Conservation (phyloP, 2,113 vertebrate species). For the Phaethon lepturus region DNA sequence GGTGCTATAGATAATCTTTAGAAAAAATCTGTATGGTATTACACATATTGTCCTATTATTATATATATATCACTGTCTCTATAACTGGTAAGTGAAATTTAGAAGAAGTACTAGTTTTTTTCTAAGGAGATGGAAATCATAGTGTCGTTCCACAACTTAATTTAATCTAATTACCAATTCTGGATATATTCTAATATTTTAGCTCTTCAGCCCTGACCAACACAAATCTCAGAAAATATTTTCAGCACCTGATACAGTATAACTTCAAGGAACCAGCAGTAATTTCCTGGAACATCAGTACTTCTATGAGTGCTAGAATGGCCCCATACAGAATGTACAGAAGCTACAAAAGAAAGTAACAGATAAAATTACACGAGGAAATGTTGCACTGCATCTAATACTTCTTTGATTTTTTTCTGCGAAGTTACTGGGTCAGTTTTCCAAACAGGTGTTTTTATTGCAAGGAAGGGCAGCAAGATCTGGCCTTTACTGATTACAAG, state of each 20-base stretch:
- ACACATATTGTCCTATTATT: neutral
- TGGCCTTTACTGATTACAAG: neutral
- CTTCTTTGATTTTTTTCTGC: neutral
- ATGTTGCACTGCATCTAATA: neutral
- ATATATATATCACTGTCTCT: neutral
- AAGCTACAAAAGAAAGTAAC: neutral
- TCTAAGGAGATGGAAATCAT: neutral
- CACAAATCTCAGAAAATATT: neutral
- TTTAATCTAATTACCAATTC: neutral
- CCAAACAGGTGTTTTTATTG: neutral
- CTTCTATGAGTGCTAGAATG: neutral
- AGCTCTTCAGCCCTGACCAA: neutral
- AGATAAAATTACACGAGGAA: neutral
- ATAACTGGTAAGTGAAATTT: neutral
- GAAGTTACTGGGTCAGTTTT: neutral
- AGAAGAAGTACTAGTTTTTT: neutral
- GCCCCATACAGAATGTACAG: neutral
- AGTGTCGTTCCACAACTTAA: neutral
- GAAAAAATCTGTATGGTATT: neutral
- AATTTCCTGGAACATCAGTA: neutral
- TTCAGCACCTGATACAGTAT: neutral
- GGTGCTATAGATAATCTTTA: neutral
- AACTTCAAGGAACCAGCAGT: neutral
- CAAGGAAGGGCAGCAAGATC: neutral
- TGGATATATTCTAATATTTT: neutral